Evolutionary conservation across 2,113 vertebrate genomes (phyloP).

Genomic region (Oncorhynchus masou): DNA sequence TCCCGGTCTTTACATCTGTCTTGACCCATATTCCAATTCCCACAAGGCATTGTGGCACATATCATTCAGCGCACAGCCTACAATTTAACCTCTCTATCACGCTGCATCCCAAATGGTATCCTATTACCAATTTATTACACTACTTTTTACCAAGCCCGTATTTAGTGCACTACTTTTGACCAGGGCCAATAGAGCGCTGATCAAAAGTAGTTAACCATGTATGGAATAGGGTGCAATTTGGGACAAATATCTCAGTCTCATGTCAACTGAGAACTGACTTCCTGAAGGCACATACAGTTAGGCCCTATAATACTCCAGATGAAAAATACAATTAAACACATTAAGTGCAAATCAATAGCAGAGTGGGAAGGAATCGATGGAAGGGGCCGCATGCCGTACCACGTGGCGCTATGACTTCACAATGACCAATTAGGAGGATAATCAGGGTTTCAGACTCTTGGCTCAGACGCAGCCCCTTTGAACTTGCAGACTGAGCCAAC

Average conservation of each 20-base stretch:
- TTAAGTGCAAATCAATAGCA: constrained; percentile 51
- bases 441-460: constrained; percentile 51
- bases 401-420: constrained; percentile 41
- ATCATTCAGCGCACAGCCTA: constrained; percentile 5
- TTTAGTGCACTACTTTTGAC: background rate
- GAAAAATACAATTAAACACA: constrained; percentile 48
- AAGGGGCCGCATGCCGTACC: constrained; percentile 20
- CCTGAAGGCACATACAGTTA: constrained; percentile 7
- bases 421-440: constrained; percentile 53
- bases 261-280: background rate
- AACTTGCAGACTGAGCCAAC: constrained; percentile 30
- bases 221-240: too few species aligned
- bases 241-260: background rate
- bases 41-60: constrained; percentile 28
- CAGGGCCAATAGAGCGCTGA: too few species aligned
- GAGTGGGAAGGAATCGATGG: constrained; percentile 38
- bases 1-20: constrained; percentile 52
- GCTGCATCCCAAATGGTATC: too few species aligned
- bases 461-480: constrained; percentile 45
- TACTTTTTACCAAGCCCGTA: background rate
- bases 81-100: background rate
- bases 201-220: too few species aligned
- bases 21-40: constrained; percentile 57
- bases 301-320: background rate
- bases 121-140: too few species aligned